These are phyloP conservation scores for Poecilia gillii DNA, from an alignment of 2,797 vertebrate genomes.

Conservation along the genomic window DNA sequence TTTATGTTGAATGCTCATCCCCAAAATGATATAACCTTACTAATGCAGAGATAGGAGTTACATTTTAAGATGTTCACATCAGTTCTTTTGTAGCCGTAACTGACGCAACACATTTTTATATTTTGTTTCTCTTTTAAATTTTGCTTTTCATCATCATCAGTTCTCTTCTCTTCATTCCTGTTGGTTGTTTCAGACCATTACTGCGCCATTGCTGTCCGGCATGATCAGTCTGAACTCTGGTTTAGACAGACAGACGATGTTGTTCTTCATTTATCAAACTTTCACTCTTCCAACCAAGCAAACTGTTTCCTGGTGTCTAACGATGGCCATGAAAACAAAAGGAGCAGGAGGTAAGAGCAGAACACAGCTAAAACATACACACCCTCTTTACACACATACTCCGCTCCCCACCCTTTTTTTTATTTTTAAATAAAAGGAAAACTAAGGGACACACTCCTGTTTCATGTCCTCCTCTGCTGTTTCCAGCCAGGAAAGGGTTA, in stretches of 20 bases:
- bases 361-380: slow-evolving; percentile 35
- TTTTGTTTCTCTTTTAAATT: too few species aligned
- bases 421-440: slow-evolving; percentile 9
- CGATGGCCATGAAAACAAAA: slow-evolving; percentile 6
- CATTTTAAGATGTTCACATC: background rate
- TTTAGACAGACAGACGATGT: background rate
- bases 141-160: background rate
- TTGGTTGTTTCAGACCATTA: background rate
- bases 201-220: background rate
- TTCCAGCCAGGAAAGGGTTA: slow-evolving; percentile 48
- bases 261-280: slow-evolving; percentile 23
- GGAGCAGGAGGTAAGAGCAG: slow-evolving; percentile 34
- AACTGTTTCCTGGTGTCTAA: slow-evolving; percentile 32
- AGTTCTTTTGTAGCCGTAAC: background rate
- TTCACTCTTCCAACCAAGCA: slow-evolving; percentile 18
- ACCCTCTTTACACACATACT: slow-evolving; percentile 1
- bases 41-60: background rate
- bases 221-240: background rate
- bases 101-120: background rate
- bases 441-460: slow-evolving; percentile 27
- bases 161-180: background rate
- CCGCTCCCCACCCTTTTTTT: slow-evolving; percentile 7
- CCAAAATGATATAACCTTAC: background rate
- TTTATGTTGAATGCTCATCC: background rate
- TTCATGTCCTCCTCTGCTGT: slow-evolving; percentile 33